These are phyloP conservation scores for Agrotis exclamationis DNA, from an alignment of 2,888 invertebrate genomes.

Conservation along the genomic window DNA sequence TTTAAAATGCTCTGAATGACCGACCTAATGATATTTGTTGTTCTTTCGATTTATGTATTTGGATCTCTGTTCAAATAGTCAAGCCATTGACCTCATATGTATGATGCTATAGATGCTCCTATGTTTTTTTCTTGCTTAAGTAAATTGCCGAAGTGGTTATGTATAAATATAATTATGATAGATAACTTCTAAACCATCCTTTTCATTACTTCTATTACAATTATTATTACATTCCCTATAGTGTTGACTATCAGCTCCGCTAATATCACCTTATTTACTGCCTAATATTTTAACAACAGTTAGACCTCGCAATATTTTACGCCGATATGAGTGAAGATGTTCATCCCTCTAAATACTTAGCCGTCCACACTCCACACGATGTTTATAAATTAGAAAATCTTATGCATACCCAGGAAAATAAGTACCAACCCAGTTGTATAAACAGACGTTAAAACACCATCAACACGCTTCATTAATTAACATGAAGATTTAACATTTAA, in stretches of 20 bases:
- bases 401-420: slow-evolving; percentile 3
- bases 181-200: too few relatives aligned
- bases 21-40: neutral
- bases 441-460: slow-evolving; percentile 27
- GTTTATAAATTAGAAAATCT: slow-evolving; percentile 11
- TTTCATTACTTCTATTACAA: neutral
- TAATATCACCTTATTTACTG: neutral
- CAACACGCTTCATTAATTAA: slow-evolving; percentile 23
- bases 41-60: neutral
- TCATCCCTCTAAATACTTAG: neutral
- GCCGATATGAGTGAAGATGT: neutral
- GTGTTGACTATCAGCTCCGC: neutral
- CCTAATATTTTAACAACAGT: neutral
- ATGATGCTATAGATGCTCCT: neutral
- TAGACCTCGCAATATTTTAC: neutral
- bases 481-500: neutral
- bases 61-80: neutral
- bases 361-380: slow-evolving; percentile 11
- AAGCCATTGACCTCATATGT: neutral
- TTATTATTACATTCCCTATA: neutral
- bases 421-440: slow-evolving; percentile 4
- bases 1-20: neutral
- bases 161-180: too few relatives aligned
- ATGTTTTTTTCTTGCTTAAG: neutral
- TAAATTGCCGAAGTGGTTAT: too few relatives aligned